These are phyloP conservation scores for Poeciliopsis prolifica DNA, from an alignment of 2,113 vertebrate genomes.

Conservation along the genomic window DNA sequence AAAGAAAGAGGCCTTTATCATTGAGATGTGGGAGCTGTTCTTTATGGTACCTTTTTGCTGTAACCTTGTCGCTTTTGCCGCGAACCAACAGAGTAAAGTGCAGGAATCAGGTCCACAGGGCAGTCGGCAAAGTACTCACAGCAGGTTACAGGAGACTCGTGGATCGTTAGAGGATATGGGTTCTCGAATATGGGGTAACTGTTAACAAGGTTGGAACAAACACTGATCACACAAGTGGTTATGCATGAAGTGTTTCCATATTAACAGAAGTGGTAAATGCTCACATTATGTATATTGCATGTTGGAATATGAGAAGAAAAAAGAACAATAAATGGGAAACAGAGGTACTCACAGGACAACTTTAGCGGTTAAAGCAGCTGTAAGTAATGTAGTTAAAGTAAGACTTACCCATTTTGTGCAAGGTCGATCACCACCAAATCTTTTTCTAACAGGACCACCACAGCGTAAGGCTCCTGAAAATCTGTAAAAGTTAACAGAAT, in stretches of 20 bases:
- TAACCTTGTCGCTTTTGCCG: constrained; percentile 98
- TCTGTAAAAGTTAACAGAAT: constrained; percentile 76
- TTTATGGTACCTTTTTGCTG: constrained; percentile 92
- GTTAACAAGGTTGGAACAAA: constrained; percentile 40
- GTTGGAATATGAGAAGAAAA: background rate
- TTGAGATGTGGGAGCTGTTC: background rate
- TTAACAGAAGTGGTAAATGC: background rate
- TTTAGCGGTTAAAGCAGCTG: constrained; percentile 4
- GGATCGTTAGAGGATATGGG: constrained; percentile 96
- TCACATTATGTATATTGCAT: background rate
- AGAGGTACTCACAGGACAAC: background rate
- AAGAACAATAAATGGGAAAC: background rate
- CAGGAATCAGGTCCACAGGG: constrained; percentile 97
- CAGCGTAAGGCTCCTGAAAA: constrained; percentile 99
- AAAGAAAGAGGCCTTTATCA: background rate
- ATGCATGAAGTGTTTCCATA: constrained; percentile 5
- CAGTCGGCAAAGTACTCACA: constrained; percentile 99
- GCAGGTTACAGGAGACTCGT: constrained; percentile 98
- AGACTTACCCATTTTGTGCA: constrained; percentile 97
- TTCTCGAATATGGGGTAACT: constrained; percentile 99
- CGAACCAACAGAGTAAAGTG: constrained; percentile 96
- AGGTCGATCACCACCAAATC: constrained; percentile 99
- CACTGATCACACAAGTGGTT: background rate
- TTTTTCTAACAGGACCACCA: constrained; percentile 98
- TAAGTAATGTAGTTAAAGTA: constrained; percentile 9